Base-by-base conservation (phyloP, 2,113 vertebrate species). In the Camelus dromedarius region DNA sequence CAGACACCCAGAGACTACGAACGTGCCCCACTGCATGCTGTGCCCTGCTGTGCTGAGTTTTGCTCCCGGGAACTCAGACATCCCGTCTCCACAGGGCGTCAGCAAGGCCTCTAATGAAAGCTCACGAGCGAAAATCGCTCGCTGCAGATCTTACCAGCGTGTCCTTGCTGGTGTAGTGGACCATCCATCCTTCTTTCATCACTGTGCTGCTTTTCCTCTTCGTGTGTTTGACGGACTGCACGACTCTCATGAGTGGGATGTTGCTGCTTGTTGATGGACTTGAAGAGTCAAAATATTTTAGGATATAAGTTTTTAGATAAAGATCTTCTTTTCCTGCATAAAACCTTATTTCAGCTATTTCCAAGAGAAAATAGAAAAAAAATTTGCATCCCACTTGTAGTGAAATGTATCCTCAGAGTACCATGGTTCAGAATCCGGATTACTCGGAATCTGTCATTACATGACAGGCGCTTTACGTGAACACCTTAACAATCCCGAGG, bases 111-210 rank as follows among this genome's bases (percentile, higher is more conserved):
- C 82, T 54, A n/a, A 15, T 81, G 1, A 69, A 48, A 11, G 95
- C 46, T 35, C 24, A 20, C 32, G 46, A 81, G 15, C 82, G 38
- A 54, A 7, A 20, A 16, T 0, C 8, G 7, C 11, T 38, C 16
- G 69, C 32, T 64, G 9, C 0, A 9, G 77, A 30, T 90, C 99
- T 99, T 98, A 99, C 99, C 99, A 99, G 98, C 0, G 98, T 98
- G 95, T 99, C 99, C 97, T 99, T 99, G 98, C 99, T 99, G 97
- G 99, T 99, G 98, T 99, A 99, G 97, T 99, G 99, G 96, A 99
- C 99, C 99, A 99, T 99, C 99, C 99, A 99, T 6, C 99, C 99
- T 92, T 99, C 99, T 96, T 99, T 99, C 99, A 99, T 98, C 46
- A 99, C 99, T 1, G 98, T 99, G 98, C 99, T 99, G 97, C 99